Conservation (phyloP, 2,113 vertebrate genomes). For the Microtus ochrogaster region DNA sequence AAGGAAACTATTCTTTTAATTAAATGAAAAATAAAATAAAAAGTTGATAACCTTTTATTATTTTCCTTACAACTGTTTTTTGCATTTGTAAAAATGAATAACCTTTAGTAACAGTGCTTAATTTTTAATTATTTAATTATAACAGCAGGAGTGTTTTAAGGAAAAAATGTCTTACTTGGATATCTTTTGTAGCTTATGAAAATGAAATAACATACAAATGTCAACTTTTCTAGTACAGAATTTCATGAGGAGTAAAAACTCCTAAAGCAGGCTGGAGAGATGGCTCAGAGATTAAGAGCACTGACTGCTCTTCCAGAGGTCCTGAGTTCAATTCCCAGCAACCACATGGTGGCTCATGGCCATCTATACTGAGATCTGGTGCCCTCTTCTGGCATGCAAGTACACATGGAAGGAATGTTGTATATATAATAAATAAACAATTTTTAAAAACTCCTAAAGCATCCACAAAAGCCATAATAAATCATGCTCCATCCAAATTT, state of each 20-base stretch:
- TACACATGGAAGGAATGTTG: no score
- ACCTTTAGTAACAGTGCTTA: conserved; percentile 9
- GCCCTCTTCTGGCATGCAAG: no score
- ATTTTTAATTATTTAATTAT: conserved; percentile 53
- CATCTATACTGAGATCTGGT: no score
- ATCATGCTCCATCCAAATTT: conserved; percentile 7
- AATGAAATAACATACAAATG: conserved; percentile 47
- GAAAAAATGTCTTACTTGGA: conserved; percentile 16
- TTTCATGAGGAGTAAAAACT: conserved; percentile 30
- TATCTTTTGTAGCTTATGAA: conserved; percentile 17
- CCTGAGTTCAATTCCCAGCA: no score
- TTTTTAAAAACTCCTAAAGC: conserved; percentile 1
- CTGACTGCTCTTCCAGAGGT: no score
- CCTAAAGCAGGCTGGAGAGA: neutral
- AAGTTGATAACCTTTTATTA: neutral
- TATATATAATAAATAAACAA: no score
- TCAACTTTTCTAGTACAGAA: conserved; percentile 32
- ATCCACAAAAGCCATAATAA: neutral
- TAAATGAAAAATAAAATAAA: conserved; percentile 17
- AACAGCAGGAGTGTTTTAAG: conserved; percentile 18
- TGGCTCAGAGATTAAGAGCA: no score
- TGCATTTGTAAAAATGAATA: neutral
- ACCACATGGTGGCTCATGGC: no score
- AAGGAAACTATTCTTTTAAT: neutral
- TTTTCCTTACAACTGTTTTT: neutral